These are phyloP conservation scores for Tipula lateralis DNA, from an alignment of 2,888 invertebrate species.

Conservation along the genomic window DNA sequence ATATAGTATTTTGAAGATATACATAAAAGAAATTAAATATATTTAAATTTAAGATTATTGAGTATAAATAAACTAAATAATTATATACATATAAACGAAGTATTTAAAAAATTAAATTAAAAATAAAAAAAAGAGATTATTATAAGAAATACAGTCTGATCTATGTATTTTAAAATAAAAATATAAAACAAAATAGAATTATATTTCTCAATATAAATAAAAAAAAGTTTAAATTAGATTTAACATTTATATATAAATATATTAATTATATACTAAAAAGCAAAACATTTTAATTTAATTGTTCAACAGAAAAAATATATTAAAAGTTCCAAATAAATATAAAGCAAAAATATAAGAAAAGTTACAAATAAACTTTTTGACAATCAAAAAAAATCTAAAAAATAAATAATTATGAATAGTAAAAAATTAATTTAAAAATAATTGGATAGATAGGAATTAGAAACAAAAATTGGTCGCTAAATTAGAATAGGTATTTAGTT, in stretches of 20 bases:
- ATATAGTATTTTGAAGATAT: not conserved
- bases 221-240: slow-evolving; percentile 4
- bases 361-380: slow-evolving; percentile 20
- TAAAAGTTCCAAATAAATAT: not conserved
- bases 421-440: not conserved
- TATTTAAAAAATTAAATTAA: not conserved
- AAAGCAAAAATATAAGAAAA: not conserved
- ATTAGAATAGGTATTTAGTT: not conserved
- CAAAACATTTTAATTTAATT: not conserved
- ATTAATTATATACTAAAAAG: not conserved
- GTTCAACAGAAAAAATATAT: not conserved
- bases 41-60: not conserved
- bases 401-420: not conserved
- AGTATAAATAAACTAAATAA: not conserved
- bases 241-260: not conserved
- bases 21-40: not conserved
- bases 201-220: not conserved
- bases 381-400: not conserved
- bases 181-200: not conserved
- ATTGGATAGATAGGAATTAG: not conserved
- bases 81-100: not conserved
- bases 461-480: not conserved
- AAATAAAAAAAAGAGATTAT: not conserved
- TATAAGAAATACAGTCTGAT: slow-evolving; percentile 19
- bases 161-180: slow-evolving; percentile 7